Conservation (phyloP, 2,888 invertebrate genomes). For the Zhuqinia jingwanae region DNA sequence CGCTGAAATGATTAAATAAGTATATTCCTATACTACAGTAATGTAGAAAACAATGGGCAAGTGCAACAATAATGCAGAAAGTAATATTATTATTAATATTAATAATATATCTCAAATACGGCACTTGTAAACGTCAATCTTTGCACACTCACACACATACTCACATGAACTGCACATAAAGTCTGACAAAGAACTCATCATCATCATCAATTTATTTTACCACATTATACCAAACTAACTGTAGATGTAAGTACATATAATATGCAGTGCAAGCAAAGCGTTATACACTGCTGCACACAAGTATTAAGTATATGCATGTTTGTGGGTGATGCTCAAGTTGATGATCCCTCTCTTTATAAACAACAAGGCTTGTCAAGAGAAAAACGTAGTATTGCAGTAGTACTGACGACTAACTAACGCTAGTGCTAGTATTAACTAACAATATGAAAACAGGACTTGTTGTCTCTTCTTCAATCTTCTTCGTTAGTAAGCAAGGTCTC, state of each 20-base stretch:
- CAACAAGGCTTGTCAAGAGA: slow-evolving; percentile 25
- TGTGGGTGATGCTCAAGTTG: slow-evolving; percentile 2
- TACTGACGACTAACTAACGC: too few relatives aligned
- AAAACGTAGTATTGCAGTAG: too few relatives aligned
- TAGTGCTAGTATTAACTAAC: too few relatives aligned
- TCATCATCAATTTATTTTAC: slow-evolving; percentile 35
- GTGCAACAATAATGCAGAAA: slow-evolving; percentile 39
- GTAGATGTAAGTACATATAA: neutral
- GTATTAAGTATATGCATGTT: neutral
- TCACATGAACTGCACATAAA: slow-evolving; percentile 50
- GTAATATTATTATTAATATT: slow-evolving; percentile 7
- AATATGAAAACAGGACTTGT: slow-evolving; percentile 53
- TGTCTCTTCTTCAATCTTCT: slow-evolving; percentile 44
- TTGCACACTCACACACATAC: too few relatives aligned
- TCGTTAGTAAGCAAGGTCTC: slow-evolving; percentile 12
- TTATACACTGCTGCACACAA: slow-evolving; percentile 25
- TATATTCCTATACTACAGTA: slow-evolving; percentile 18
- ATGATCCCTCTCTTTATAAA: slow-evolving; percentile 17
- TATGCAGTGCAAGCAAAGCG: neutral
- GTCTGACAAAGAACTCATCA: slow-evolving; percentile 50
- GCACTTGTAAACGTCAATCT: slow-evolving; percentile 27
- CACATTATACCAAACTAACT: slow-evolving; percentile 38
- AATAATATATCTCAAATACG: slow-evolving; percentile 4
- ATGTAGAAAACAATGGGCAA: slow-evolving; percentile 36
- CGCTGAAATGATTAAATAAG: slow-evolving; percentile 34